Evolutionary conservation across 2,113 vertebrate genomes (phyloP).

Genomic region (Colistium nudipinnis): DNA sequence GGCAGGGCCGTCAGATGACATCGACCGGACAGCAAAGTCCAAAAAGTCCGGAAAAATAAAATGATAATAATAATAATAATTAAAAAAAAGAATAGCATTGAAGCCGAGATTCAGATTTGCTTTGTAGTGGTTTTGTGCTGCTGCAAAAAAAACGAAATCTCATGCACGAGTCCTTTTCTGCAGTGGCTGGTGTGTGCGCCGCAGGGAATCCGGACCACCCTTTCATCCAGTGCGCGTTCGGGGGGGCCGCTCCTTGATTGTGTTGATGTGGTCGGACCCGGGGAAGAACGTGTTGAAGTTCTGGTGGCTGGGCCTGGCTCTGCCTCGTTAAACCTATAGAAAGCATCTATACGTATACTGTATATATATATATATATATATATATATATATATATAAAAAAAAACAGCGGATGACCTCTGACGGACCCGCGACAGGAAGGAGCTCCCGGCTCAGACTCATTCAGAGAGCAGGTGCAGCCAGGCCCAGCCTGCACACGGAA

Average conservation of each 20-base stretch:
- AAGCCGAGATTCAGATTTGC: conserved; percentile 42
- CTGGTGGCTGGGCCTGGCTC: background rate
- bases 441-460: background rate
- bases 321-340: conserved; percentile 23
- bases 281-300: conserved; percentile 32
- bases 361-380: no score
- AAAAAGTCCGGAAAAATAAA: conserved; percentile 1
- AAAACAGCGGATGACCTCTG: background rate
- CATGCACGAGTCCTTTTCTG: conserved; percentile 44
- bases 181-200: conserved; percentile 40
- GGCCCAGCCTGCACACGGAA: background rate
- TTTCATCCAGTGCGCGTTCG: conserved; percentile 45
- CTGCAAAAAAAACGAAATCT: conserved; percentile 46
- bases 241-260: conserved; percentile 23
- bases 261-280: conserved; percentile 34
- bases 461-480: background rate
- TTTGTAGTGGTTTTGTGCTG: conserved; percentile 30
- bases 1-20: conserved; percentile 15
- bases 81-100: no score
- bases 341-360: no score
- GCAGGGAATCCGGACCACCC: conserved; percentile 16
- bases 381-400: no score
- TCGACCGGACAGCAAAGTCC: conserved; percentile 18
- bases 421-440: background rate
- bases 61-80: no score